Percentiles rank a stretch among this genome's conserved stretches.
These are phyloP conservation scores for Bubo scandiacus DNA, from an alignment of 2,113 vertebrate species.

Conservation along the genomic window DNA sequence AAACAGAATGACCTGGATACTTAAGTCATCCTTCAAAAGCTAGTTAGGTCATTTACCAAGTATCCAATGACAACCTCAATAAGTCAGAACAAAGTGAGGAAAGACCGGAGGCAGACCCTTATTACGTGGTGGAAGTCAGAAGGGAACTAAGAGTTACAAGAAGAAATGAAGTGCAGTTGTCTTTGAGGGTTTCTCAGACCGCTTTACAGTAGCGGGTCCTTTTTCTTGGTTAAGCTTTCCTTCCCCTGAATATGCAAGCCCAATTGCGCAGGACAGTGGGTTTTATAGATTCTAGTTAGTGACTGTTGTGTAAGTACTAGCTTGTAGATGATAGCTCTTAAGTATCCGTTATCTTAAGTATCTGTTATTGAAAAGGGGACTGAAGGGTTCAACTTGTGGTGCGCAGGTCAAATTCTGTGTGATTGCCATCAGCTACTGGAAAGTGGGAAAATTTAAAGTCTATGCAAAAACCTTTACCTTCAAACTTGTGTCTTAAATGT, in stretches of 20 bases:
- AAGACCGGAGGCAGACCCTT: neutral
- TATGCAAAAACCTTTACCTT: neutral
- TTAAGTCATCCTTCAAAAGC: neutral
- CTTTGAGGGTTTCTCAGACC: neutral
- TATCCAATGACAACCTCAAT: neutral
- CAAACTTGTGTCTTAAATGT: neutral
- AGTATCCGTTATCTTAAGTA: neutral
- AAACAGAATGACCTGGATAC: neutral
- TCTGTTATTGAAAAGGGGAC: neutral
- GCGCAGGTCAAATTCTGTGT: neutral
- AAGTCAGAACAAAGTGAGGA: neutral
- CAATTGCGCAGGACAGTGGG: neutral
- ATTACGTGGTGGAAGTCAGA: neutral
- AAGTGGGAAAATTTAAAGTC: neutral
- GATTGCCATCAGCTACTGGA: neutral
- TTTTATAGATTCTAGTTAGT: neutral
- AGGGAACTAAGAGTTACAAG: neutral
- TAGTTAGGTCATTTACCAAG: neutral
- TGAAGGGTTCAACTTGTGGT: neutral
- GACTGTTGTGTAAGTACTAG: neutral
- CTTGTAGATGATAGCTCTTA: neutral
- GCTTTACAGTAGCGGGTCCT: neutral
- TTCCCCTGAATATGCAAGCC: neutral
- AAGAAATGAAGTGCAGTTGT: neutral
- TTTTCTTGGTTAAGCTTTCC: neutral